Conservation (phyloP, 2,113 vertebrate species). For the Eira barbara region DNA sequence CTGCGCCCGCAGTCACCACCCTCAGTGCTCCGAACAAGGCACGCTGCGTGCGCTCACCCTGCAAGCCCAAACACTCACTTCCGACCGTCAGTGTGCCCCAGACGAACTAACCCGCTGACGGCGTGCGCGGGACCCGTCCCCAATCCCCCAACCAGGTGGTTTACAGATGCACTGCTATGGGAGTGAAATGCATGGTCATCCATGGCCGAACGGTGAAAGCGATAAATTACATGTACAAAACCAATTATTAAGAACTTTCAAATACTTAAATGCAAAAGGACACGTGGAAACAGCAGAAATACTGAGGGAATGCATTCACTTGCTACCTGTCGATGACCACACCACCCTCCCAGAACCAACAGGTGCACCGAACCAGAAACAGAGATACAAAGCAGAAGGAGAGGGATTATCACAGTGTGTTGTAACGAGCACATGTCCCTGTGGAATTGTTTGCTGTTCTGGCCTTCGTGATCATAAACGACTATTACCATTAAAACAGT, state of each 20-base stretch:
- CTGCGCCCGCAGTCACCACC: accelerated
- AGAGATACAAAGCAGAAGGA: not conserved
- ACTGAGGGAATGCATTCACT: not conserved
- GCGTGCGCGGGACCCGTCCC: accelerated
- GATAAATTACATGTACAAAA: not conserved
- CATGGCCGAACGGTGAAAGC: not conserved
- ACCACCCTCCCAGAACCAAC: not conserved
- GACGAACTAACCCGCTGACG: not conserved
- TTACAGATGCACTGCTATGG: not conserved
- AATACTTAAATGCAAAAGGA: not conserved
- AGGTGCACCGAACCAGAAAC: not conserved
- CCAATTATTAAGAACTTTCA: not conserved
- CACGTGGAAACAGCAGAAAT: not conserved
- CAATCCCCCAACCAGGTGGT: not conserved
- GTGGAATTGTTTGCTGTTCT: not conserved
- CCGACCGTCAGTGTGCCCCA: accelerated
- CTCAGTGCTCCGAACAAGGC: no score
- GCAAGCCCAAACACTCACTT: not conserved
- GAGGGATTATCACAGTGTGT: not conserved
- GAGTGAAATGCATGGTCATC: no score
- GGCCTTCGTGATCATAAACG: not conserved
- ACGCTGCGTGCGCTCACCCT: no score
- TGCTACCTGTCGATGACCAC: not conserved
- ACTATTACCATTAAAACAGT: not conserved
- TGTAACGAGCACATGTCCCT: not conserved